Evolutionary conservation across 2,113 vertebrate genomes (phyloP).

Genomic region (Sinocyclocheilus grahami): DNA sequence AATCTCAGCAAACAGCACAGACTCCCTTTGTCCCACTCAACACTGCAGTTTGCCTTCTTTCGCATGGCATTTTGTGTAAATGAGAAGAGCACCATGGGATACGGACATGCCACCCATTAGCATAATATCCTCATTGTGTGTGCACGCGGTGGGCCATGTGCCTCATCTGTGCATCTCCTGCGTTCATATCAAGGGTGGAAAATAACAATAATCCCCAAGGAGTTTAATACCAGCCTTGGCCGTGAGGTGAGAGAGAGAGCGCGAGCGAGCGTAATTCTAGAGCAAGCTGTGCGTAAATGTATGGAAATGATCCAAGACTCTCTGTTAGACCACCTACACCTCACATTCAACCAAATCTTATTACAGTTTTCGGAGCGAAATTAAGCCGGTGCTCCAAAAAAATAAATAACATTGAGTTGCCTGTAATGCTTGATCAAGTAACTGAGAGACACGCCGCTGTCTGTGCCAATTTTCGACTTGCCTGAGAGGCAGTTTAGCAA

Average conservation of each 20-base stretch:
- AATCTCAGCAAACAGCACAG: slow-evolving; percentile 15
- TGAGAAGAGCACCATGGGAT: slow-evolving; percentile 29
- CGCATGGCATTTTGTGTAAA: slow-evolving; percentile 46
- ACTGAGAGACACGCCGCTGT: background rate
- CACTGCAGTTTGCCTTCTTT: slow-evolving; percentile 27
- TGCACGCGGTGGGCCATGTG: slow-evolving; percentile 14
- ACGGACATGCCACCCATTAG: slow-evolving; percentile 48
- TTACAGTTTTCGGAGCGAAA: slow-evolving; percentile 32
- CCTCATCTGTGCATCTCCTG: slow-evolving; percentile 44
- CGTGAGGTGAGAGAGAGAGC: slow-evolving; percentile 51
- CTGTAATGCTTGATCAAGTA: slow-evolving; percentile 44
- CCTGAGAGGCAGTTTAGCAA: slow-evolving; percentile 13
- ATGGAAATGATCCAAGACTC: slow-evolving; percentile 46
- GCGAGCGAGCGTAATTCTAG: slow-evolving; percentile 35
- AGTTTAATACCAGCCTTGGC: slow-evolving; percentile 46
- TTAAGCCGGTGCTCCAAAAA: slow-evolving; percentile 31
- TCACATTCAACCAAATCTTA: slow-evolving; percentile 32
- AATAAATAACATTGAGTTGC: slow-evolving; percentile 50
- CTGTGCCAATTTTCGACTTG: slow-evolving; percentile 21
- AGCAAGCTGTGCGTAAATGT: slow-evolving; percentile 39
- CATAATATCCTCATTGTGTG: slow-evolving; percentile 46
- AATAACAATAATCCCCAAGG: slow-evolving; percentile 52
- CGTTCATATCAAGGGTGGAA: slow-evolving; percentile 21
- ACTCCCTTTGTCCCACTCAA: slow-evolving; percentile 41
- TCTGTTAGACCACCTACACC: slow-evolving; percentile 24